phyloP scores from a whole-genome alignment of 2,888 invertebrate genomes.

The Microdon myrmicae region DNA sequence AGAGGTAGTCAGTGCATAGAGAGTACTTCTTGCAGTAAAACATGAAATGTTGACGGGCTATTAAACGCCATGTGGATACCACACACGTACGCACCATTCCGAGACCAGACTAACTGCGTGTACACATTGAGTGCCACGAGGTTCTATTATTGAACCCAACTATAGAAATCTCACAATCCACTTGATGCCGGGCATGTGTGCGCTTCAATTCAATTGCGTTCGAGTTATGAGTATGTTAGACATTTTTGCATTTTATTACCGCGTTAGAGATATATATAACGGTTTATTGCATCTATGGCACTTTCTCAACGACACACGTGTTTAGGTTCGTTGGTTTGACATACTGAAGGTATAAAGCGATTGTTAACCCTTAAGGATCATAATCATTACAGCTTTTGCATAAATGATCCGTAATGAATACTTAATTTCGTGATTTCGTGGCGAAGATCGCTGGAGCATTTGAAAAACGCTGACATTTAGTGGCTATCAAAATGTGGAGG shows the following conservation, averaged over 20 bases:
- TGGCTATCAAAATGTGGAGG: slow-evolving; percentile 21
- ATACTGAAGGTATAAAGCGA: slow-evolving; percentile 47
- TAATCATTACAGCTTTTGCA: neutral
- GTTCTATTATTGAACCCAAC: slow-evolving; percentile 12
- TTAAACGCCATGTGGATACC: slow-evolving; percentile 51
- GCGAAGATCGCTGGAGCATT: neutral
- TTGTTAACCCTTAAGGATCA: slow-evolving; percentile 35
- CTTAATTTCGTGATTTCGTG: slow-evolving; percentile 4
- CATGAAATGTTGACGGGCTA: slow-evolving; percentile 47
- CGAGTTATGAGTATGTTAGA: slow-evolving; percentile 1
- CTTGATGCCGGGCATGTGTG: neutral
- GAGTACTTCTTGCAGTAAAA: slow-evolving; percentile 35
- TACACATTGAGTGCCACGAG: slow-evolving; percentile 14
- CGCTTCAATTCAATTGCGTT: neutral
- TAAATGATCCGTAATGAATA: neutral
- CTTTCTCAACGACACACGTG: slow-evolving; percentile 30
- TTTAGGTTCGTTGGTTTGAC: slow-evolving; percentile 21
- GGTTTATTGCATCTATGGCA: slow-evolving; percentile 30
- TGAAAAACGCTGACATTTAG: slow-evolving; percentile 14
- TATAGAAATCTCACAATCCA: slow-evolving; percentile 27
- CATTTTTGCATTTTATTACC: slow-evolving; percentile 41
- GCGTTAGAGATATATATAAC: slow-evolving; percentile 38
- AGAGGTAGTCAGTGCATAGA: slow-evolving; percentile 12
- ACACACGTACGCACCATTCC: slow-evolving; percentile 31
- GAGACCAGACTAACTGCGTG: slow-evolving; percentile 8